Evolutionary conservation across 1,140 invertebrate species (phyloP).

Genomic region (Melitaea cinxia): DNA sequence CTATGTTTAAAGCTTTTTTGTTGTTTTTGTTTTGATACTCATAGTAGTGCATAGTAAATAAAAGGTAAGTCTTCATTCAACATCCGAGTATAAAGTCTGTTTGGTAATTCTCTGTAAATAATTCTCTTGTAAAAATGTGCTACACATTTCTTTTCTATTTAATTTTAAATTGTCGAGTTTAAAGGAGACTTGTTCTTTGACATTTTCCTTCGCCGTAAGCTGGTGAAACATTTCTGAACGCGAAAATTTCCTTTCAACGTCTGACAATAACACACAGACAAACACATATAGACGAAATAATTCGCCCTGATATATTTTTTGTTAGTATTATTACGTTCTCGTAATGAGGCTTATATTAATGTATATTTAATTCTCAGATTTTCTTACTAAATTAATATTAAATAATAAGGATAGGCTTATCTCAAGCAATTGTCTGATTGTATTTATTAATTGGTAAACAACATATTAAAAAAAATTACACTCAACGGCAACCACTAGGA

Average conservation of each 20-base stretch:
- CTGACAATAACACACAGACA: conserved; percentile 4
- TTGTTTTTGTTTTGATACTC: background rate
- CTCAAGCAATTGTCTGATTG: no score
- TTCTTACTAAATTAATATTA: no score
- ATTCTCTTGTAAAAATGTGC: background rate
- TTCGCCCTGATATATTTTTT: background rate
- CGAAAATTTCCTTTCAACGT: background rate
- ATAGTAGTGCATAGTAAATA: background rate
- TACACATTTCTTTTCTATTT: conserved; percentile 2
- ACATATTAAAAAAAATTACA: no score
- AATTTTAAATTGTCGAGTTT: background rate
- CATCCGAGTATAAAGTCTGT: background rate
- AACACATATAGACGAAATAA: no score
- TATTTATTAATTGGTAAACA: no score
- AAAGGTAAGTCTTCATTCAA: background rate
- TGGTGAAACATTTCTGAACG: background rate
- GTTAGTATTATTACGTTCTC: background rate
- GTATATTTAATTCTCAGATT: no score
- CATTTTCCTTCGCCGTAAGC: background rate
- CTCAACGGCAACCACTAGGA: no score
- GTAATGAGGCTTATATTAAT: background rate
- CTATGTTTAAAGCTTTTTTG: background rate
- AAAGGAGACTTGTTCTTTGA: background rate
- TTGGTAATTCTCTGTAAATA: no score
- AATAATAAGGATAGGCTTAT: no score